Evolutionary conservation across 2,113 vertebrate species (phyloP).

Genomic region (Oenanthe melanoleuca): DNA sequence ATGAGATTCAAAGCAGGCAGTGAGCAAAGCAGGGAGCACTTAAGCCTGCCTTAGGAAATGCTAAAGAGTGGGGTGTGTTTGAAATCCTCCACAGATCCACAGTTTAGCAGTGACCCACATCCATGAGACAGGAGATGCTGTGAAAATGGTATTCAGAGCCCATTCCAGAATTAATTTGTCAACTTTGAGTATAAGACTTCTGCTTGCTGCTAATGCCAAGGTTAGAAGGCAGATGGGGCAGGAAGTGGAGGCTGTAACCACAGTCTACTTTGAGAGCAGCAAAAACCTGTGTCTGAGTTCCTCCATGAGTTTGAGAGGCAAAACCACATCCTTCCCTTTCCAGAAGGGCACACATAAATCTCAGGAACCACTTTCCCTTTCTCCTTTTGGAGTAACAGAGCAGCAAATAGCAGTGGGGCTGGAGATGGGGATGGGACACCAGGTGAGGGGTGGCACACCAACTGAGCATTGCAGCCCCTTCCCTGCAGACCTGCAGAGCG

Average conservation of each 20-base stretch:
- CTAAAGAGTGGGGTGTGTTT: neutral
- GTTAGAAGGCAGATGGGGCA: neutral
- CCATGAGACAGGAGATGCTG: neutral
- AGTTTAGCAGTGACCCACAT: conserved; percentile 39
- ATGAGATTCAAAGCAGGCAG: conserved; percentile 40
- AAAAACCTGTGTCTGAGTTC: neutral
- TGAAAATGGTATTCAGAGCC: conserved; percentile 39
- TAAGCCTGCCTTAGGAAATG: conserved; percentile 58
- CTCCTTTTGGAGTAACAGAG: neutral
- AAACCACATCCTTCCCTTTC: neutral
- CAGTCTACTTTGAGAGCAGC: neutral
- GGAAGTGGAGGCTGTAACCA: neutral
- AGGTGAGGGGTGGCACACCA: neutral
- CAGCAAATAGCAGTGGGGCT: neutral
- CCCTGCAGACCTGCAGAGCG: neutral
- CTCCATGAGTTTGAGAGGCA: neutral
- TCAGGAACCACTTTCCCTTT: neutral
- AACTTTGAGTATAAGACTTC: neutral
- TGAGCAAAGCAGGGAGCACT: neutral
- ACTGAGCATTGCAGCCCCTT: fast-evolving
- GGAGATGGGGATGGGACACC: neutral
- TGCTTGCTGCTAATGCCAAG: neutral
- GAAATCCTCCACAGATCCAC: conserved; percentile 20
- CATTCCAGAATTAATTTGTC: conserved; percentile 3
- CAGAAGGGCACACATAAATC: neutral